Base-by-base conservation (phyloP, 2,113 vertebrate species). In the Rousettus leschenaultii region DNA sequence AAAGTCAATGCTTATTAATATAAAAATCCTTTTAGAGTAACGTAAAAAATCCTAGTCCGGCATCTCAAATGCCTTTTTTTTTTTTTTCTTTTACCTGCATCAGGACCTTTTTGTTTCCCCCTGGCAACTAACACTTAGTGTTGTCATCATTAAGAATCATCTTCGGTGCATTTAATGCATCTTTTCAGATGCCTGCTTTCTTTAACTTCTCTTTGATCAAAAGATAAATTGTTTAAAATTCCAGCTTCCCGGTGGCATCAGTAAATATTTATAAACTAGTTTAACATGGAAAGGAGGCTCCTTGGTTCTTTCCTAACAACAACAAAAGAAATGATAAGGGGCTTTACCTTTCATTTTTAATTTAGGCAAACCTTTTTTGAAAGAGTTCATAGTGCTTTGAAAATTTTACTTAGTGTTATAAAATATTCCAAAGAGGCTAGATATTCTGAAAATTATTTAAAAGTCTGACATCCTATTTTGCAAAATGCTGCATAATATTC, bases 241-340 rank as follows among this genome's bases (percentile, higher is more conserved):
- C 28, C 33, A 71, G 53, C 18, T 97, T 95, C 70, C 38, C 59
- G 43, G 43, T 35, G 22, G 68, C 11, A 80, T 84, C 30, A 55
- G 73, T 45, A 94, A 94, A 92, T 75, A 93, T 48, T 94, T 85
- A 94, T 91, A 89, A 86, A 26, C 14, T 66, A 71, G 59, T 75
- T 83, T 93, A 94, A 93, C 57, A 80, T 19, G 33, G 16, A 89
- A 84, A 80, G 33, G n/a, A 75, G 66, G 48, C 18, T 74, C 33
- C 33, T 90, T 74, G 22, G 73, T 82, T 90, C 30, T 83, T 87
- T 82, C 15, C 45, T 57, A 91, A 70, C 19, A 38, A 77, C 4
- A 51, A 51, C 51, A 65, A 82, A 63, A 82, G 6, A 30, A 7
- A 28, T 45, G 11, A 63, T 6, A 43, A 40, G n/a, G 71, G 2